Evolutionary conservation across 2,888 invertebrate genomes (phyloP).

Genomic region (Nycteola revayana): DNA sequence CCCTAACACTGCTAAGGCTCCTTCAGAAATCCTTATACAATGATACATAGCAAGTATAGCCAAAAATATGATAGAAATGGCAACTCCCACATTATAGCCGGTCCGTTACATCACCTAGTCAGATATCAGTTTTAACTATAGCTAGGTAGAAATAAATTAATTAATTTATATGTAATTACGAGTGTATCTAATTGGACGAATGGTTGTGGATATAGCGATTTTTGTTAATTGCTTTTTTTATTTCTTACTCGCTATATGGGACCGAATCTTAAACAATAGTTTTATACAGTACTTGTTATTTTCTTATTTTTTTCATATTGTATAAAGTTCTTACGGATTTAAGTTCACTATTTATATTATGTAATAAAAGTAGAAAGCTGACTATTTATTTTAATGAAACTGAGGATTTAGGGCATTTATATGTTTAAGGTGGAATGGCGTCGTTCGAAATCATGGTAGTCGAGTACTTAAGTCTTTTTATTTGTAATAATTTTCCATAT

Average conservation of each 20-base stretch:
- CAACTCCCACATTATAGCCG: conserved; percentile 34
- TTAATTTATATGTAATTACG: conserved; percentile 55
- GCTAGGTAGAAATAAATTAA: conserved; percentile 65
- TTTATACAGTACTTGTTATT: conserved; percentile 34
- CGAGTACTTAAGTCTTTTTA: conserved; percentile 15
- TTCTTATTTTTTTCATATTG: conserved; percentile 59
- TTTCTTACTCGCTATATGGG: conserved; percentile 42
- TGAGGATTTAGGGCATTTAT: conserved; percentile 57
- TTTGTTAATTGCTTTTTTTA: conserved; percentile 28
- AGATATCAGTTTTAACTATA: conserved; percentile 71
- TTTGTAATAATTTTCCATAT: conserved; percentile 2
- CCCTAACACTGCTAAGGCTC: background rate
- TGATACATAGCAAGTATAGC: conserved; percentile 25
- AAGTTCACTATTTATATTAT: conserved; percentile 71
- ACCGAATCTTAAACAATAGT: conserved; percentile 44
- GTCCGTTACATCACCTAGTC: conserved; percentile 73
- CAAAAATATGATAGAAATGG: conserved; percentile 20
- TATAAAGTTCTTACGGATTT: conserved; percentile 68
- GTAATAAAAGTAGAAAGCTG: conserved; percentile 66
- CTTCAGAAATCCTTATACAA: conserved; percentile 3
- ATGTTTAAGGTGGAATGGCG: conserved; percentile 53
- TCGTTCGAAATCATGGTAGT: conserved; percentile 31
- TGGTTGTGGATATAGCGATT: conserved; percentile 62
- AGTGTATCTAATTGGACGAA: conserved; percentile 61
- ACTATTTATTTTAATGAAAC: conserved; percentile 69